Evolutionary conservation across 1,140 invertebrate genomes (phyloP).

Genomic region (Eriocheir sinensis): DNA sequence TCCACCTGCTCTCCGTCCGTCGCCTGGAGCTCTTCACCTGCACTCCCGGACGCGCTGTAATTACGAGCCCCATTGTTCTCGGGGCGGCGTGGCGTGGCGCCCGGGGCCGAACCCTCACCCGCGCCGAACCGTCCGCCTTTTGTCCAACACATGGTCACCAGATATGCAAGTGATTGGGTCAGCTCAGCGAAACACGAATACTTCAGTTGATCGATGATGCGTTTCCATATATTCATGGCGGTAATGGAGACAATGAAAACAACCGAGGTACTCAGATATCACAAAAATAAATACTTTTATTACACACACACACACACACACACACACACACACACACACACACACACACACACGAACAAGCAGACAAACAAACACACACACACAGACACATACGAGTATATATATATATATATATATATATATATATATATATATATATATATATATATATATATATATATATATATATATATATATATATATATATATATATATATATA

Average conservation of each 20-base stretch:
- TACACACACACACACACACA: conserved; percentile 42
- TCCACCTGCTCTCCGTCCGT: neutral
- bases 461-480: no score
- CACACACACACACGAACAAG: neutral
- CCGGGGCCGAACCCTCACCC: neutral
- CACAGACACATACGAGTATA: no score
- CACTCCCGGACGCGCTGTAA: conserved; percentile 48
- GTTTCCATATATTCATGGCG: neutral
- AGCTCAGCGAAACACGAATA: no score
- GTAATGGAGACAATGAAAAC: neutral
- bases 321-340: conserved; percentile 31
- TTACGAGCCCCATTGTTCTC: conserved; percentile 14
- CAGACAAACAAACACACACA: no score
- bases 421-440: no score
- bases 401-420: no score
- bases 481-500: no score
- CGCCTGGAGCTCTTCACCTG: conserved; percentile 38
- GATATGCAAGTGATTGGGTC: no score
- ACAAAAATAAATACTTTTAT: no score
- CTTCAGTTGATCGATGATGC: neutral
- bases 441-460: no score
- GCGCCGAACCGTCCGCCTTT: neutral
- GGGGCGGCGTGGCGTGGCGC: neutral
- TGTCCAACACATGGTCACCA: neutral
- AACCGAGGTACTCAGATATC: neutral